Conservation (phyloP, 2,888 invertebrate genomes). For the Ochropacha duplaris region DNA sequence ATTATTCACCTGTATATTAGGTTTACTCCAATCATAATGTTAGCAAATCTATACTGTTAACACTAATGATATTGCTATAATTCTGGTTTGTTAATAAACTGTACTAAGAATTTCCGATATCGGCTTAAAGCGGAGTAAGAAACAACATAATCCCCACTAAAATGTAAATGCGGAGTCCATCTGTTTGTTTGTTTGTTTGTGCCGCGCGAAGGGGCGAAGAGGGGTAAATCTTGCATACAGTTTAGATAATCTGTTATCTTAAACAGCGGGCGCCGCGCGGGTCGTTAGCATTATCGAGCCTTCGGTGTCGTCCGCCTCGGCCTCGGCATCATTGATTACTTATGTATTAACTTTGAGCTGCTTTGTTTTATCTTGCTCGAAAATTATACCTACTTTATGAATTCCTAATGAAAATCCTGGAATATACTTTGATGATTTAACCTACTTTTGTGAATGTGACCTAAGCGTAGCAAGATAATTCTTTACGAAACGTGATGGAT, state of each 20-base stretch:
- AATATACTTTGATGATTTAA: background rate
- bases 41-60: too few relatives aligned
- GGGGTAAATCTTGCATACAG: constrained; percentile 4
- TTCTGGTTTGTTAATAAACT: background rate
- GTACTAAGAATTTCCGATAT: background rate
- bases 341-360: background rate
- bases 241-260: constrained; percentile 2
- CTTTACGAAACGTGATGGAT: background rate
- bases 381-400: background rate
- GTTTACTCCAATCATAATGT: too few relatives aligned
- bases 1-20: too few relatives aligned
- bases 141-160: constrained; percentile 22
- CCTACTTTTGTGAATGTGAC: background rate
- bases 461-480: background rate
- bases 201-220: background rate
- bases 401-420: background rate
- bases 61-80: too few relatives aligned
- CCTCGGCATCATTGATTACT: background rate
- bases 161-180: constrained; percentile 29
- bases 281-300: constrained; percentile 7
- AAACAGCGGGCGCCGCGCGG: background rate
- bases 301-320: background rate
- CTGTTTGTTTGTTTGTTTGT: constrained; percentile 16
- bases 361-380: background rate
- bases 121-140: constrained; percentile 10